A percentile compares a stretch with the other conserved stretches of the same genome.
Conservation (phyloP, 2,113 vertebrate genomes). For the Dolichotis patagonum region DNA sequence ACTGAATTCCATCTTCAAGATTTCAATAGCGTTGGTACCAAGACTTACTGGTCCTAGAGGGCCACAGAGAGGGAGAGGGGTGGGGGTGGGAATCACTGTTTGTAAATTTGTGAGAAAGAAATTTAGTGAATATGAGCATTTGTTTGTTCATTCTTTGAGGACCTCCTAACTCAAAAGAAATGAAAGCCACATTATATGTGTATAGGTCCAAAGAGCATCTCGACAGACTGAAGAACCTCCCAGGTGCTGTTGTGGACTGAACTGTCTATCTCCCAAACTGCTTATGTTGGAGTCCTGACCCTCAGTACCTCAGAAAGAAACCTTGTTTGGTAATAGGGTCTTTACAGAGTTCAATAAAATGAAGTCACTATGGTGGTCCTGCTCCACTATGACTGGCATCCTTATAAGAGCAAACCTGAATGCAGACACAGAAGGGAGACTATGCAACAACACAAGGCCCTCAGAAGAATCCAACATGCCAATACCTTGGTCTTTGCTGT, state of each 20-base stretch:
- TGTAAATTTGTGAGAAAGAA: background rate
- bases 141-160: constrained; percentile 15
- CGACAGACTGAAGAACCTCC: background rate
- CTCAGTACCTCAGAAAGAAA: background rate
- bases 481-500: background rate
- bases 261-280: background rate
- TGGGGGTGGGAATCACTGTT: rapidly evolving
- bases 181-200: background rate
- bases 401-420: background rate
- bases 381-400: background rate
- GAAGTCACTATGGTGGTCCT: background rate
- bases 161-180: background rate
- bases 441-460: background rate
- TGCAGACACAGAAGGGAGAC: background rate
- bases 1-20: background rate
- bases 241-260: background rate
- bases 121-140: background rate
- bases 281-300: background rate
- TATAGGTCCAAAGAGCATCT: background rate
- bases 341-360: background rate
- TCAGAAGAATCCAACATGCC: background rate
- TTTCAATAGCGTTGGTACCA: background rate
- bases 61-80: background rate
- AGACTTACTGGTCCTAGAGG: background rate
- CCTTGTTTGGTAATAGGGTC: background rate